Percentiles rank a stretch among this genome's conserved stretches.
These are phyloP conservation scores for Bombycilla garrulus DNA, from an alignment of 2,113 vertebrate genomes.

Conservation along the genomic window DNA sequence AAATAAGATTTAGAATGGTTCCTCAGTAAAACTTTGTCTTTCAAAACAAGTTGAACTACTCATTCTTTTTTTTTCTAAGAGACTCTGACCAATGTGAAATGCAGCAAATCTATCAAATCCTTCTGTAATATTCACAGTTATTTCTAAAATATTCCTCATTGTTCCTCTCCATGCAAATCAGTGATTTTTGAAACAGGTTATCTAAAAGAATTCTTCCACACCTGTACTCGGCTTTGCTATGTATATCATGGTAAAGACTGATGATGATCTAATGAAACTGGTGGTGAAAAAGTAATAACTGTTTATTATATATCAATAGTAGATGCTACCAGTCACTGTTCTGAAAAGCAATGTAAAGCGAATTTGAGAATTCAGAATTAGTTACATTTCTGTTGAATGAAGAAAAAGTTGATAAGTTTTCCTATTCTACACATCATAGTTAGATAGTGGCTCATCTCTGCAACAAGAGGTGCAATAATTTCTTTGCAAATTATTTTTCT, in stretches of 20 bases:
- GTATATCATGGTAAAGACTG: not conserved
- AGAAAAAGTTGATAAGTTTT: not conserved
- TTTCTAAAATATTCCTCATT: not conserved
- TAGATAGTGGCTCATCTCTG: not conserved
- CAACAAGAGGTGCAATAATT: not conserved
- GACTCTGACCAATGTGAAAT: not conserved
- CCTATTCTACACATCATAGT: not conserved
- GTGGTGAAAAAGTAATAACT: not conserved
- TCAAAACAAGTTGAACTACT: not conserved
- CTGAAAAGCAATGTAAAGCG: not conserved
- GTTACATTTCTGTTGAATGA: not conserved
- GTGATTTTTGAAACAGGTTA: not conserved
- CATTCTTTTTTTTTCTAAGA: not conserved
- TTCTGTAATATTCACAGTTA: not conserved
- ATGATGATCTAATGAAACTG: not conserved
- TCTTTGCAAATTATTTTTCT: not conserved
- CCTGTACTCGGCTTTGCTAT: not conserved
- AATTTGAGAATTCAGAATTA: not conserved
- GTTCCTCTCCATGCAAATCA: not conserved
- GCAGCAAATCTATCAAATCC: not conserved
- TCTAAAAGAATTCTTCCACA: not conserved
- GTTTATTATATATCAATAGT: not conserved
- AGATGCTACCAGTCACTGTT: not conserved
- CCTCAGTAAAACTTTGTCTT: not conserved
- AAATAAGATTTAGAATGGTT: not conserved